Evolutionary conservation across 1,140 invertebrate species (phyloP).

Genomic region (Pseudomyrmex cubaensis): DNA sequence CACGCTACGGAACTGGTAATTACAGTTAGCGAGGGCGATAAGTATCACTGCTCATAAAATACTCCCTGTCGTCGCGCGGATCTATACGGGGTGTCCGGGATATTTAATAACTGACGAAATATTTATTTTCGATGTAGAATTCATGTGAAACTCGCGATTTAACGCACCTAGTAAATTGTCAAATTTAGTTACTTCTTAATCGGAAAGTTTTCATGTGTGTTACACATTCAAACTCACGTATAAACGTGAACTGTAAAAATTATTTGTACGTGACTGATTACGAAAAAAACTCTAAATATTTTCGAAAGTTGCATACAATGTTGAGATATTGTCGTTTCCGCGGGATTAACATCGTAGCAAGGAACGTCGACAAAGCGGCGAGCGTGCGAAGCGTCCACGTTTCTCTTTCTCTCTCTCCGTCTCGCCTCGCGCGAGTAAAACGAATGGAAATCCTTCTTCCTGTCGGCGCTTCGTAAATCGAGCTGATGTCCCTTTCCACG

Average conservation of each 20-base stretch:
- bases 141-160: neutral
- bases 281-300: constrained; percentile 22
- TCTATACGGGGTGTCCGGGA: constrained; percentile 5
- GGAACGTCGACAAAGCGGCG: constrained; percentile 53
- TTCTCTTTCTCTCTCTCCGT: constrained; percentile 26
- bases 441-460: constrained; percentile 72
- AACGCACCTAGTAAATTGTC: neutral
- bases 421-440: constrained; percentile 47
- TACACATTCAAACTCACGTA: no score
- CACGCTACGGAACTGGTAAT: constrained; percentile 40
- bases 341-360: constrained; percentile 29
- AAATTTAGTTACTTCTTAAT: neutral
- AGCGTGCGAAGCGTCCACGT: constrained; percentile 29
- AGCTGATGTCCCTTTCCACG: constrained; percentile 66
- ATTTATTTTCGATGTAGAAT: constrained; percentile 38
- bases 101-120: constrained; percentile 33
- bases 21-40: constrained; percentile 43
- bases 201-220: no score
- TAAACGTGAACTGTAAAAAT: no score
- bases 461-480: constrained; percentile 72
- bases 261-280: no score
- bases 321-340: constrained; percentile 22
- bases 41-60: constrained; percentile 39
- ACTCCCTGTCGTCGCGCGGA: constrained; percentile 20
- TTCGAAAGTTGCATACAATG: neutral